Evolutionary conservation across 1,140 invertebrate genomes (phyloP), one percentile per base, ranked within the genome.

Genomic region (Drosophila hydei): DNA sequence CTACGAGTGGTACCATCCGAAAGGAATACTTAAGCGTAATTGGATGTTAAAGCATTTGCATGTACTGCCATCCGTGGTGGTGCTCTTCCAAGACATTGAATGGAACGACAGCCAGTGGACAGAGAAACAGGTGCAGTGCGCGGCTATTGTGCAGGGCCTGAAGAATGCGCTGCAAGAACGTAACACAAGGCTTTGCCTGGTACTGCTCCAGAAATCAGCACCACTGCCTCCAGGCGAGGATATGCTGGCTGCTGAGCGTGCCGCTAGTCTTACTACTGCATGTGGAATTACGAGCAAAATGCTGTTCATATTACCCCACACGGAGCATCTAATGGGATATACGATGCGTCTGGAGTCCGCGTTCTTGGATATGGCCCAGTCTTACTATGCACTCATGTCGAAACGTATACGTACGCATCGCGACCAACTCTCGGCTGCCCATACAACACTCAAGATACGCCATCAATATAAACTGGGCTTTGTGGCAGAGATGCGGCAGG

Each of bases 401-500:
- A 95, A 96, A 83, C 94, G 95, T 56, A 95, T 99, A 5, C 97
- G 98, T 91, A 94, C 94, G 38, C 97, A 99, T 91, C 94, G 96
- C 73, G 98, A 99, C 90, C 96, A 97, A 81, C 93, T 99, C 9
- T 98, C 98, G 80, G 97, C 95, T 9, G 96, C 95, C 12, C 98
- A 99, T 92, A 96, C 97, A 87, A 96, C 96, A 77, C 92, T 99
- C 16, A 97, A 97, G 93, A 97, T 99, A 3, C 93, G 98, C 19
- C 98, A 99, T 93, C 97, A 98, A 80, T 99, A 99, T 89, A 99
- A 99, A 93, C 95, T 99, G 89, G 99, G 96, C n/a, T 99, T 98
- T 93, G 94, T 98, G 42, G 97, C 97, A 92, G 98, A 99, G 93
- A 92, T 99, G 47, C 96, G 96, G 80, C 97, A 98, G 89, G 98